Base-by-base conservation (phyloP, 2,113 vertebrate species). In the Telmatochromis sp. region DNA sequence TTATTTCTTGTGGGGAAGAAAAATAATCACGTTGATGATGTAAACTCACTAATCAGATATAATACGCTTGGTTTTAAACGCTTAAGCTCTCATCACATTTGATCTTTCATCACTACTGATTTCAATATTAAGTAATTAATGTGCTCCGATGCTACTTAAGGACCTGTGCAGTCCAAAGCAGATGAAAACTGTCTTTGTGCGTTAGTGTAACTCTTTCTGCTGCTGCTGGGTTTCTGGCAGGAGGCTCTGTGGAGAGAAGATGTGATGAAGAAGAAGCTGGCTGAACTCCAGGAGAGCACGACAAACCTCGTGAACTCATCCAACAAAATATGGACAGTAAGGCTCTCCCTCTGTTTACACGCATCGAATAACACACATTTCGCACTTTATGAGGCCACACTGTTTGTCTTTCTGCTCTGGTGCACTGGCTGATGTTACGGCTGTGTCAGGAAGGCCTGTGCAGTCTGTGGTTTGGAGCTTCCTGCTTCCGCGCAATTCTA, bases 161-260 rank as follows among this genome's bases (percentile, higher is more conserved):
- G 15, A 50, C 4, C 47, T 51, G 17, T 78, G 23, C 26, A 0
- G 73, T 50, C 45, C 9, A 50, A 31, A 78, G 42, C 71, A 78
- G 23, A 50, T 12, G 9, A 3, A 75, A 75, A 12, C 42, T 28
- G 14, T 28, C 71, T 78, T 31, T 1, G 71, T 28, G 14, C 9
- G 1, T 50, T 75, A 42, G 65, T 15, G 65, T 71, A 71, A 71
- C 37, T 71, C 7, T 55, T 12, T 86, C 54, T 10, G 89, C 15
- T 78, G 17, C 37, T 65, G 14, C 54, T 11, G 80, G 31, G 84
- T 68, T 26, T 45, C 35, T 86, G 3, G 33, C 89, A 97, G 97
- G 97, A 97, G 86, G 96, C 96, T 19, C 86, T 97, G 89, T 95
- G 94, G 90, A 94, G 96, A 88, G 97, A 97, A 86, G 94, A 94